Evolutionary conservation across 2,888 invertebrate species (phyloP), one percentile per base, ranked within the genome.

Genomic region (Agriopis aurantiaria): DNA sequence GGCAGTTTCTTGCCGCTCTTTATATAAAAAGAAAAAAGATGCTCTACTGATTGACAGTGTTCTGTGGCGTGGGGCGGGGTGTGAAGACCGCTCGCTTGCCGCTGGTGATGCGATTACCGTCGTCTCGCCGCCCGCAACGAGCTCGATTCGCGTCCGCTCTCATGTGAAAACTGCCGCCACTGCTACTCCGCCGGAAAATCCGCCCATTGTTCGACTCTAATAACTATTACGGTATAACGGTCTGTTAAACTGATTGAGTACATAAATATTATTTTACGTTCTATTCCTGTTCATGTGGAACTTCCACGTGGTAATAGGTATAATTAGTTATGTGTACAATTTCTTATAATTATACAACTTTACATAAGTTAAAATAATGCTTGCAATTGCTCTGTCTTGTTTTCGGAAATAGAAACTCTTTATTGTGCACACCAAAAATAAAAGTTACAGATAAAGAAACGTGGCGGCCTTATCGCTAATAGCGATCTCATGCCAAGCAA

Each of bases 31-130:
- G 17, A 23, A 23, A 23, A 23, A 43, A 8, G 43, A 43, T 43
- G 48, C 7, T 7, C n/a, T 49, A n/a, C n/a, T 49, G 10, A 12
- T 8, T 45, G 23, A 23, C 17, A 58, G 3, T 33, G 3, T n/a
- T 33, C 58, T 58, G 58, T 46, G 58, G 11, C 12, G 8, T 12
- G 9, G 46, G 58, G 1, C 17, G 33, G 80, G 81, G 78, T 76
- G 71, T 80, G 82, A 73, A 77, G 76, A 78, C 81, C 79, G 83
- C 81, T 78, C 84, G 82, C 83, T 85, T 76, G 81, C 82, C 83
- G 85, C 81, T 80, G 84, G 68, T 96, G 96, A 96, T 96, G 96
- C 95, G 96, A 96, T 96, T 96, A 96, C 94, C 84, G 88, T 93
- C 96, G 96, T 95, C 95, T 96, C 95, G 95, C 88, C 95, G 95